phyloP scores from a whole-genome alignment of 2,797 vertebrate genomes.

The Sebastes hubbsi region DNA sequence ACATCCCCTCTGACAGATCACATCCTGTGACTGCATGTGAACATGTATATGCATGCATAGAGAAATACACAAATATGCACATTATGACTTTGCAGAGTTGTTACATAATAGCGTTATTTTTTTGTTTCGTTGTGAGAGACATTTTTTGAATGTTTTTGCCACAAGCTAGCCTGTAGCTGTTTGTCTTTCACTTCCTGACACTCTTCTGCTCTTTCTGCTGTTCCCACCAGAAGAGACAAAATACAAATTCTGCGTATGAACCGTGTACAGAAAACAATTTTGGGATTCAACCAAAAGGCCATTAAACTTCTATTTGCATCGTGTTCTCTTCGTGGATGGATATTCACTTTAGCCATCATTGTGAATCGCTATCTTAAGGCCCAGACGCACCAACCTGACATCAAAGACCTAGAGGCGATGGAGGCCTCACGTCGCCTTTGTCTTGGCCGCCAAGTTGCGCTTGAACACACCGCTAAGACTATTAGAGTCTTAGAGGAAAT shows the following conservation, averaged over 20 bases:
- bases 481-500: too few relatives aligned
- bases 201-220: neutral
- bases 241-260: neutral
- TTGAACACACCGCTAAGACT: too few relatives aligned
- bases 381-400: accelerated
- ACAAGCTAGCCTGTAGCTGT: neutral
- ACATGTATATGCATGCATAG: neutral
- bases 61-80: neutral
- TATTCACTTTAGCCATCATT: neutral
- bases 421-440: too few relatives aligned
- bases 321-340: neutral
- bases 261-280: accelerated
- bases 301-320: neutral
- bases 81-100: neutral
- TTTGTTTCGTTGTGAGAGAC: neutral
- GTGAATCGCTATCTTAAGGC: neutral
- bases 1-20: slow-evolving; percentile 36
- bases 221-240: neutral
- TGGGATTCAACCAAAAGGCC: neutral
- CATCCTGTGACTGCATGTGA: slow-evolving; percentile 20
- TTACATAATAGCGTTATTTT: neutral
- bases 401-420: too few relatives aligned
- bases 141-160: neutral
- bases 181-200: neutral
- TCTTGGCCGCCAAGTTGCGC: too few relatives aligned